A percentile compares a stretch with the other conserved stretches of the same genome.
Conservation (phyloP, 2,888 invertebrate species). For the Tetragnatha montana region DNA sequence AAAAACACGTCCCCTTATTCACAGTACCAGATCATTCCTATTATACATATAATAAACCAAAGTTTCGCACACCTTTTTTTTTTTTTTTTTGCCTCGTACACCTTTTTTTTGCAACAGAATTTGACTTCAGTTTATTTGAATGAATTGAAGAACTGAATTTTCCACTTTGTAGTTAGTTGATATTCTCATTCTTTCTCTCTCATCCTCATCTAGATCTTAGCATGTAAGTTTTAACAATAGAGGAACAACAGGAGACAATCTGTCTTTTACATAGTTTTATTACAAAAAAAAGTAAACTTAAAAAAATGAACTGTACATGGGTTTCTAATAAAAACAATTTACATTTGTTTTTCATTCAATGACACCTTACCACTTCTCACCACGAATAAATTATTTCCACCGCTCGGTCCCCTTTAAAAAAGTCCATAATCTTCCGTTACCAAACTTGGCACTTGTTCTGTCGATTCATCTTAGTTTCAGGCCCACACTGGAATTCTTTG, state of each 20-base stretch:
- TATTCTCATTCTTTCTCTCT: no score
- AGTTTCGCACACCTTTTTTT: no score
- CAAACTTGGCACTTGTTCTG: conserved; percentile 90
- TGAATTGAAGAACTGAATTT: no score
- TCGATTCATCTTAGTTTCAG: conserved; percentile 90
- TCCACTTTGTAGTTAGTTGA: no score
- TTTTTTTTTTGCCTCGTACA: no score
- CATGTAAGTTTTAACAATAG: no score
- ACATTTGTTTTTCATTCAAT: conserved; percentile 19
- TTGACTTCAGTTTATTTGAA: no score
- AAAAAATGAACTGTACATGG: conserved; percentile 57
- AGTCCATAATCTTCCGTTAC: conserved; percentile 77
- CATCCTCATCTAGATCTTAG: no score
- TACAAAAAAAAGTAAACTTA: conserved; percentile 80
- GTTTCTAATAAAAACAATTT: conserved; percentile 40
- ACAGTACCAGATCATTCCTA: no score
- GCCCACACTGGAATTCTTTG: conserved; percentile 85
- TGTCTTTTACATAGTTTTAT: conserved; percentile 82
- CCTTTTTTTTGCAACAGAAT: no score
- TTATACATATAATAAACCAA: no score
- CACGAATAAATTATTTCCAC: conserved; percentile 42
- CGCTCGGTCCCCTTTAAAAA: background rate
- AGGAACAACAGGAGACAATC: background rate
- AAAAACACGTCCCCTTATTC: no score
- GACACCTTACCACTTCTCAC: conserved; percentile 2